Conservation (phyloP, 2,113 vertebrate genomes). For the Chamaetylas fuelleborni region DNA sequence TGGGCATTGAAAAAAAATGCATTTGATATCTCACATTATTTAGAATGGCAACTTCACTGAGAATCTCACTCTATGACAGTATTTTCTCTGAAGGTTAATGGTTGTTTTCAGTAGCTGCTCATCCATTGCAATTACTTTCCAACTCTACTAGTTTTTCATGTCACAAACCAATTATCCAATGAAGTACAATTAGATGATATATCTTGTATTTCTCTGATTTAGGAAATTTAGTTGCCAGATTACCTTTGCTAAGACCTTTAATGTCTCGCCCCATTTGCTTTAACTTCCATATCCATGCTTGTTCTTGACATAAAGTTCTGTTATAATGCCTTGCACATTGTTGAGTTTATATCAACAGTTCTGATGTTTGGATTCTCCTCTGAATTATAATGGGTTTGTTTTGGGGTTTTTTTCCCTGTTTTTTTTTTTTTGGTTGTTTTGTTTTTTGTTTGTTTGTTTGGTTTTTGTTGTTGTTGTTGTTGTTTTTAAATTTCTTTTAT, state of each 20-base stretch:
- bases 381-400: not conserved
- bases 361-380: not conserved
- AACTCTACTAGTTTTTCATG: not conserved
- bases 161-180: not conserved
- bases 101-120: not conserved
- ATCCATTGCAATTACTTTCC: not conserved
- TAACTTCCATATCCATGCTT: not conserved
- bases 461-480: no score
- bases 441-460: rapidly evolving
- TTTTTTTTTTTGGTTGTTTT: not conserved
- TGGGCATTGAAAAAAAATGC: not conserved
- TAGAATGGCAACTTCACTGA: not conserved
- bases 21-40: not conserved
- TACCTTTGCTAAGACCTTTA: not conserved
- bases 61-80: not conserved
- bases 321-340: not conserved
- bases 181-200: not conserved
- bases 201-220: not conserved
- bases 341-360: not conserved
- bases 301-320: not conserved
- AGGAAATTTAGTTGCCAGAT: not conserved
- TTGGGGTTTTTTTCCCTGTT: no score
- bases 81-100: not conserved
- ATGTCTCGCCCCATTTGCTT: not conserved
- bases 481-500: not conserved